These are phyloP conservation scores for Vulpes vulpes DNA, from an alignment of 2,113 vertebrate genomes.

Conservation along the genomic window DNA sequence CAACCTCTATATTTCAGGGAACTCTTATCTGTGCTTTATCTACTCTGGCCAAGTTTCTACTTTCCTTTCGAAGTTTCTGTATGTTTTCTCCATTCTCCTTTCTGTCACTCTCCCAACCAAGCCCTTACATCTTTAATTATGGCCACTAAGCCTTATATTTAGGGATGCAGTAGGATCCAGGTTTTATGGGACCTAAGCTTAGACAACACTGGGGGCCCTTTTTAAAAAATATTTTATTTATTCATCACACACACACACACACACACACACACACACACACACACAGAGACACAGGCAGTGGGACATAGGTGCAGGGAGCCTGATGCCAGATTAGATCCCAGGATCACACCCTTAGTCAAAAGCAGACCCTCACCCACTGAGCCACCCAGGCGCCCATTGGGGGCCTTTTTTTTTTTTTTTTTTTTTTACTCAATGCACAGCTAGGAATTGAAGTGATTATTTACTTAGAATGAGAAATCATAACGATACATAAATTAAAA, in stretches of 20 bases:
- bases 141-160: neutral
- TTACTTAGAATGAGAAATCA: neutral
- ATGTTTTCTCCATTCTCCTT: neutral
- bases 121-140: neutral
- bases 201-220: neutral
- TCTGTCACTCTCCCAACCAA: neutral
- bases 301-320: too few species aligned
- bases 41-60: neutral
- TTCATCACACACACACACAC: too few species aligned
- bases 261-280: too few species aligned
- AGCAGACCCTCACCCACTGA: too few species aligned
- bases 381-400: neutral
- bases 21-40: neutral
- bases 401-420: neutral
- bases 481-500: neutral
- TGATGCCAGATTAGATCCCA: too few species aligned
- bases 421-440: neutral
- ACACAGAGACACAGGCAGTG: too few species aligned
- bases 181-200: neutral
- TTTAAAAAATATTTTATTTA: neutral
- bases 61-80: neutral
- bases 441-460: constrained; percentile 1
- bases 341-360: too few species aligned
- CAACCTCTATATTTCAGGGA: neutral
- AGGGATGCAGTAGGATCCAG: neutral